These are phyloP conservation scores for Platygyra sinensis DNA, from an alignment of 64 coral and sea anemone genomes.

Conservation along the genomic window DNA sequence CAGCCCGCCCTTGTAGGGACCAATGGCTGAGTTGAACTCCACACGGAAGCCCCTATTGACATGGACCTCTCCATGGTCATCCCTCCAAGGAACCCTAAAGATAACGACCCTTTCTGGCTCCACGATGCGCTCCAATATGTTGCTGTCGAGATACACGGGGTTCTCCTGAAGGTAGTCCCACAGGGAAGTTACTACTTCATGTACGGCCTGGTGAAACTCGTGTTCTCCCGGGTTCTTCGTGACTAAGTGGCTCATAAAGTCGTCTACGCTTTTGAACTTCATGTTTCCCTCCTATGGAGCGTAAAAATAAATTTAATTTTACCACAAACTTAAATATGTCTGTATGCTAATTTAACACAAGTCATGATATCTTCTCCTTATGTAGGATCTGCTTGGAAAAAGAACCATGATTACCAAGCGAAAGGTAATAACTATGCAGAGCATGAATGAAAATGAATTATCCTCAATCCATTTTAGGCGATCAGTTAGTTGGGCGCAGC, in stretches of 20 bases:
- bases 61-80: constrained; percentile 67
- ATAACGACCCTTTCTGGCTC: constrained; percentile 93
- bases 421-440: too few species aligned
- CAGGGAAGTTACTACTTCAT: constrained; percentile 71
- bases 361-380: too few species aligned
- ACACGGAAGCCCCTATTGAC: constrained; percentile 89
- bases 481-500: too few species aligned
- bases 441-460: too few species aligned
- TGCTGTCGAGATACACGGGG: constrained; percentile 66
- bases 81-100: constrained; percentile 91
- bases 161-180: constrained; percentile 69
- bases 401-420: too few species aligned
- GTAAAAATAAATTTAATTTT: background rate
- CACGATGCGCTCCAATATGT: constrained; percentile 83
- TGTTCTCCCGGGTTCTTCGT: constrained; percentile 75
- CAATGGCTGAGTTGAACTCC: constrained; percentile 91
- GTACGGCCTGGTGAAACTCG: constrained; percentile 91
- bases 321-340: too few species aligned
- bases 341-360: too few species aligned
- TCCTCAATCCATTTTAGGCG: too few species aligned
- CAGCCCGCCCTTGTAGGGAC: constrained; percentile 83
- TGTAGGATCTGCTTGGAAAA: too few species aligned
- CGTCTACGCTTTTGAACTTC: constrained; percentile 67
- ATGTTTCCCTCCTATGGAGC: background rate
- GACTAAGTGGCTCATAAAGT: constrained; percentile 67